Evolutionary conservation across 2,888 invertebrate species (phyloP), one percentile per base, ranked within the genome.

Genomic region (Dascillus cervinus): DNA sequence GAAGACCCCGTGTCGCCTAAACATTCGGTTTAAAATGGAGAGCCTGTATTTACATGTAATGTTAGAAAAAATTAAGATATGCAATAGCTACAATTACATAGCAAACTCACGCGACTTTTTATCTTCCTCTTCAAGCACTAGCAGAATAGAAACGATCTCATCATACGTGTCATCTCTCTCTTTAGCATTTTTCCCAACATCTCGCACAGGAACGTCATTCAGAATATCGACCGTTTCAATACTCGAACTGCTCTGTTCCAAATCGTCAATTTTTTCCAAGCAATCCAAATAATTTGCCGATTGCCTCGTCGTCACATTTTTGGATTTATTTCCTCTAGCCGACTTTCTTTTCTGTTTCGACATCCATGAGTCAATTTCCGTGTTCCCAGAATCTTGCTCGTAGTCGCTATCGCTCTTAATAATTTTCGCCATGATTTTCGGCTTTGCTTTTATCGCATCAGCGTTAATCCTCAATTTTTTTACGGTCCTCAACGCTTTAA

Each of bases 121-220:
- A 43, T 66, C 65, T 50, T 67, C 66, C 32, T 59, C 58, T 49
- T 69, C 69, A 14, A 70, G 45, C 29, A 62, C 65, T 50, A 67
- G 60, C 5, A 70, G 47, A 39, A 70, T 67, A 2, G 61, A 60
- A 5, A 63, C 60, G 22, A 69, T 64, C 43, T 70, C 70, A 34
- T 69, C 65, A 37, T 62, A 64, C 34, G 65, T 62, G 11, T 32
- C 32, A 28, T 42, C 47, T 4, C 27, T 32, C n/a, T 42, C 30
- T 5, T 14, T 23, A 2, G 27, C 10, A 22, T 30, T n/a, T 14
- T 6, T 20, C 15, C 26, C 23, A 19, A 34, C 29, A 23, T 50
- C 53, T 13, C 49, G 49, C 32, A 51, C 49, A 3, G 53, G 46
- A 20, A 49, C 13, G 33, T 52, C 43, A 11, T 45, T 27, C 11